Percentiles rank a stretch among this genome's conserved stretches.
Evolutionary conservation across 2,797 vertebrate species (phyloP).

Genomic region (Crypturellus tataupa): DNA sequence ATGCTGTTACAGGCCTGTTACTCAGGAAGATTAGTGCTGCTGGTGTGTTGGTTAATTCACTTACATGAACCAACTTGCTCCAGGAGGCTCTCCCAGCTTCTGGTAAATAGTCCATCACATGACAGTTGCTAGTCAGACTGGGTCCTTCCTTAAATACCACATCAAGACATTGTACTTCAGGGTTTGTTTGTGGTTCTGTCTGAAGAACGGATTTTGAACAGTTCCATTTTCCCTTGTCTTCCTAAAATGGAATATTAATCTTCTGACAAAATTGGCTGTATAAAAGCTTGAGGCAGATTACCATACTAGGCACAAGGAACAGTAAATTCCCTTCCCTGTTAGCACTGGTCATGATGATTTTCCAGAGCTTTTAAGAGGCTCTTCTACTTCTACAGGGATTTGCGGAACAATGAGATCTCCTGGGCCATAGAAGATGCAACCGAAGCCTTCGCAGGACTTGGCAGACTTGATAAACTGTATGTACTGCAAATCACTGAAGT

Average conservation of each 20-base stretch:
- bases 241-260: neutral
- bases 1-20: constrained; percentile 51
- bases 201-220: neutral
- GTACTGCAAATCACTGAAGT: constrained; percentile 55
- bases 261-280: neutral
- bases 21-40: constrained; percentile 43
- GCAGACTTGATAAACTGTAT: constrained; percentile 92
- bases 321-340: neutral
- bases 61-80: constrained; percentile 53
- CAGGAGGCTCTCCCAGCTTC: constrained; percentile 39
- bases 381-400: constrained; percentile 84
- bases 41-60: constrained; percentile 54
- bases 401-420: constrained; percentile 95
- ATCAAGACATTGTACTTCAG: neutral
- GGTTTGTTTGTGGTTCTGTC: constrained; percentile 36
- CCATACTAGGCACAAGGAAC: neutral
- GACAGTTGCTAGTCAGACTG: neutral
- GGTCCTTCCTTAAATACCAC: neutral
- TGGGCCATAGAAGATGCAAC: constrained; percentile 97
- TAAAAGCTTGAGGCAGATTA: neutral
- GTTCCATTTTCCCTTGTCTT: neutral
- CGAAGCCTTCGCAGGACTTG: constrained; percentile 92
- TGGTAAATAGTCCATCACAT: neutral
- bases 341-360: neutral
- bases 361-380: neutral